These are phyloP conservation scores for Microplitis deprimator DNA, from an alignment of 2,888 invertebrate genomes.

Conservation along the genomic window DNA sequence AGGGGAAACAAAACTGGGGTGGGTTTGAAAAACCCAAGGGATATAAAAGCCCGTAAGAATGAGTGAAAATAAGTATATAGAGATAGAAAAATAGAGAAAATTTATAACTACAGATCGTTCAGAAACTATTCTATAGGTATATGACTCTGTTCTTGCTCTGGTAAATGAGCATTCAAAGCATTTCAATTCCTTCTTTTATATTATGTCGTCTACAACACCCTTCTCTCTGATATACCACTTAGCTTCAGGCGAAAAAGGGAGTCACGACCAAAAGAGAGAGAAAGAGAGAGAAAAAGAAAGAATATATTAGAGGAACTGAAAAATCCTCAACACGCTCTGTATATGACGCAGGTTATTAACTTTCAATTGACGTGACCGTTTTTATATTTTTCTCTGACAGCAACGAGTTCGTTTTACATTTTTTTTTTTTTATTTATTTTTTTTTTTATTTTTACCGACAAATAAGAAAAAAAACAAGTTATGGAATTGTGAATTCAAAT, in stretches of 20 bases:
- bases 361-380: constrained; percentile 61
- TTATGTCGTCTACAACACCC: constrained; percentile 10
- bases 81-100: constrained; percentile 17
- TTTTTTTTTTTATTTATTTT: no score
- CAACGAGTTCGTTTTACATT: constrained; percentile 18
- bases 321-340: constrained; percentile 57
- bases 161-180: constrained; percentile 67
- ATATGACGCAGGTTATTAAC: constrained; percentile 69
- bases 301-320: constrained; percentile 41
- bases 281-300: not conserved
- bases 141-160: constrained; percentile 45
- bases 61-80: constrained; percentile 6
- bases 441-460: constrained; percentile 1
- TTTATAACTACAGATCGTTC: constrained; percentile 31
- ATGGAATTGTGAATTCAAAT: not conserved
- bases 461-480: not conserved
- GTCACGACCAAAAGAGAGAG: not conserved
- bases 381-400: constrained; percentile 60
- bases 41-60: not conserved
- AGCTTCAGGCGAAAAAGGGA: constrained; percentile 4
- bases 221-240: constrained; percentile 11
- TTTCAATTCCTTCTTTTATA: constrained; percentile 54
- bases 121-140: constrained; percentile 1
- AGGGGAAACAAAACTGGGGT: constrained; percentile 4
- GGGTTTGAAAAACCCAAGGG: constrained; percentile 31